Evolutionary conservation across 2,797 vertebrate species (phyloP).

Genomic region (Bovichtus variegatus): DNA sequence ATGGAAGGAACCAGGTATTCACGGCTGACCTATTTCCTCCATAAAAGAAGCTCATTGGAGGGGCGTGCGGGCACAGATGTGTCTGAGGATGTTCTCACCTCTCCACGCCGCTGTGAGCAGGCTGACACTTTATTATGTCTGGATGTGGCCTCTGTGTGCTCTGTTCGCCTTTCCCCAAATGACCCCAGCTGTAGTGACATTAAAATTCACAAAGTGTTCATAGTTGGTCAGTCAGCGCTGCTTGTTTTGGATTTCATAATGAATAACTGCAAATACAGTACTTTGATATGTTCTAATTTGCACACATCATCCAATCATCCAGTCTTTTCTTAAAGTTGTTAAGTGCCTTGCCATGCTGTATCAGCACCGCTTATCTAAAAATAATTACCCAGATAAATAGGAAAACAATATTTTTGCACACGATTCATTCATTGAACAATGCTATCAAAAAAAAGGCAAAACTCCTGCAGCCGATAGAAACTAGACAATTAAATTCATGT

Average conservation of each 20-base stretch:
- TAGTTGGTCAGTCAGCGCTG: constrained; percentile 20
- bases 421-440: constrained; percentile 41
- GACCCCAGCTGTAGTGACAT: constrained; percentile 56
- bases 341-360: constrained; percentile 39
- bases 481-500: constrained; percentile 50
- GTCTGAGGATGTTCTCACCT: constrained; percentile 67
- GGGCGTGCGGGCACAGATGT: constrained; percentile 70
- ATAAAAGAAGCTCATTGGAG: constrained; percentile 53
- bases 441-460: constrained; percentile 24
- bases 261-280: constrained; percentile 28
- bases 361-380: constrained; percentile 51
- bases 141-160: constrained; percentile 58
- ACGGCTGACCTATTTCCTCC: constrained; percentile 75
- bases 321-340: constrained; percentile 17
- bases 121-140: constrained; percentile 61
- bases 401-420: constrained; percentile 34
- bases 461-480: constrained; percentile 28
- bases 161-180: constrained; percentile 47
- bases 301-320: constrained; percentile 24
- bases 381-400: constrained; percentile 52
- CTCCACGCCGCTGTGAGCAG: constrained; percentile 67
- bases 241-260: constrained; percentile 26
- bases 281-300: constrained; percentile 26
- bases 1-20: constrained; percentile 65
- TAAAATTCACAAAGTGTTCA: constrained; percentile 55